phyloP scores from a whole-genome alignment of 1,140 invertebrate genomes.

The Zaprionus taronus region DNA sequence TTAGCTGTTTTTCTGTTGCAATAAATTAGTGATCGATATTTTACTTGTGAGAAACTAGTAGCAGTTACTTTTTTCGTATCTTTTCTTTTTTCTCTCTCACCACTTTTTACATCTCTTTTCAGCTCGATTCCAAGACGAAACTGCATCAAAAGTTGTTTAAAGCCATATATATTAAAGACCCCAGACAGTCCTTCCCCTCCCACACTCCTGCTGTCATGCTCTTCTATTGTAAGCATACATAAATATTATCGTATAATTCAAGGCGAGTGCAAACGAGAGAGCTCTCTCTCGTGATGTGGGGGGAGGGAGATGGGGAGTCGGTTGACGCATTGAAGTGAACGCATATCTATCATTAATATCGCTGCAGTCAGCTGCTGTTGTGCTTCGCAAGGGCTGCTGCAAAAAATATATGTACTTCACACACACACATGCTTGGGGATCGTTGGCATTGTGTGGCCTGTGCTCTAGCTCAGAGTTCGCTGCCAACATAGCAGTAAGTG shows the following conservation, averaged over 20 bases:
- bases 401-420: conserved; percentile 41
- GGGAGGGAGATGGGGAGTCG: not conserved
- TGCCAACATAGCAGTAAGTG: conserved; percentile 38
- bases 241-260: conserved; percentile 71
- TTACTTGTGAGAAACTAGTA: too few species aligned
- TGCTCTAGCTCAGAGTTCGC: conserved; percentile 42
- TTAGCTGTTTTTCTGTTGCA: not conserved
- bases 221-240: conserved; percentile 29
- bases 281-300: too few species aligned
- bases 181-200: not conserved
- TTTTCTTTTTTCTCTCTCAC: not conserved
- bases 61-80: too few species aligned
- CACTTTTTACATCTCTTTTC: not conserved
- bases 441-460: conserved; percentile 46
- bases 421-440: conserved; percentile 25
- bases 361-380: conserved; percentile 81
- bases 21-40: not conserved
- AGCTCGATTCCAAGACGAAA: not conserved
- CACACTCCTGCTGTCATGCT: not conserved
- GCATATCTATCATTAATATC: conserved; percentile 82
- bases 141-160: conserved; percentile 10
- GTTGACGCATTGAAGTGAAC: conserved; percentile 73
- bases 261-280: conserved; percentile 6
- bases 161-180: not conserved
- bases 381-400: conserved; percentile 47